phyloP scores from a whole-genome alignment of 2,888 invertebrate species.

The Anarsia innoxiella region DNA sequence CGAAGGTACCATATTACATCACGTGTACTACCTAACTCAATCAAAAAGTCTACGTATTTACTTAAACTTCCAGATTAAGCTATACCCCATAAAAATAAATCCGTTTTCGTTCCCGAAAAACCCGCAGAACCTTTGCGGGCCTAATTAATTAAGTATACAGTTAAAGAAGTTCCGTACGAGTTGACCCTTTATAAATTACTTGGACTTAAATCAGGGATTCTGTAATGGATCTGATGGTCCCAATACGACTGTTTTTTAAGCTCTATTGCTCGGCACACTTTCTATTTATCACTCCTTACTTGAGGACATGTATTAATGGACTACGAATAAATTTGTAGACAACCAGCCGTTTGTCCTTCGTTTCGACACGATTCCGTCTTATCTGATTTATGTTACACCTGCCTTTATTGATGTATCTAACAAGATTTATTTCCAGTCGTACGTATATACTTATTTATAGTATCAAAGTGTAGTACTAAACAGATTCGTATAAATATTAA shows the following conservation, averaged over 20 bases:
- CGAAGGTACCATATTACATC: too few species aligned
- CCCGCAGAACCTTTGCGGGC: slow-evolving; percentile 5
- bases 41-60: too few species aligned
- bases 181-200: slow-evolving; percentile 11
- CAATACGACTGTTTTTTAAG: slow-evolving; percentile 24
- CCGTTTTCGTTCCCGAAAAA: slow-evolving; percentile 1
- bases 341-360: slow-evolving; percentile 11
- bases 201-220: slow-evolving; percentile 7
- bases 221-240: too few species aligned
- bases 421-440: too few species aligned
- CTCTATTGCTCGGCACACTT: slow-evolving; percentile 34
- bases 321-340: slow-evolving; percentile 54
- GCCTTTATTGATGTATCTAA: neutral
- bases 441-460: too few species aligned
- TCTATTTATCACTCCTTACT: slow-evolving; percentile 50
- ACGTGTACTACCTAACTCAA: too few species aligned
- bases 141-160: slow-evolving; percentile 12
- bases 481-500: too few species aligned
- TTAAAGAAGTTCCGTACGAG: slow-evolving; percentile 5
- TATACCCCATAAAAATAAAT: neutral
- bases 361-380: slow-evolving; percentile 2
- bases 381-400: slow-evolving; percentile 6
- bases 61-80: slow-evolving; percentile 11
- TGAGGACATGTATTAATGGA: slow-evolving; percentile 56
- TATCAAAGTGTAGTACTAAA: too few species aligned